phyloP scores from a whole-genome alignment of 2,113 vertebrate species.

The Donacobius atricapilla region DNA sequence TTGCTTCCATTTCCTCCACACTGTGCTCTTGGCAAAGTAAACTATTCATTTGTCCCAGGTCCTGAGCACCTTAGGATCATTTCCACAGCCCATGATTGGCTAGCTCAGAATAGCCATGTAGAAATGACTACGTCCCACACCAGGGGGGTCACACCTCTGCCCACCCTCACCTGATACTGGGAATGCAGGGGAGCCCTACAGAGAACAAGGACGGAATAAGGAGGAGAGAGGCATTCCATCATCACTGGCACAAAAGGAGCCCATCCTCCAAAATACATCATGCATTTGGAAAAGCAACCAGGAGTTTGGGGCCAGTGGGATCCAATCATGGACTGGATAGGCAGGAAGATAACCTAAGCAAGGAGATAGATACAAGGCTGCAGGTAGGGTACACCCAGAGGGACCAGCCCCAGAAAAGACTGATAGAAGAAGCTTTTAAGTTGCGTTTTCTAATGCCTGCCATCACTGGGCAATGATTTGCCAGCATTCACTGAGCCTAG shows the following conservation, averaged over 20 bases:
- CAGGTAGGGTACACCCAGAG: neutral
- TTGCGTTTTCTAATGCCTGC: neutral
- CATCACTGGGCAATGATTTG: neutral
- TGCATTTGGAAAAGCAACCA: accelerated
- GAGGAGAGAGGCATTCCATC: neutral
- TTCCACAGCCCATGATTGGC: neutral
- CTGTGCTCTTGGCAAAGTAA: neutral
- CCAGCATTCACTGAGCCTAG: neutral
- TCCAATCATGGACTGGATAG: neutral
- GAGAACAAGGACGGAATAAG: accelerated
- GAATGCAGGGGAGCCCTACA: neutral
- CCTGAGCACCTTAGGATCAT: neutral
- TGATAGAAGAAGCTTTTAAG: neutral
- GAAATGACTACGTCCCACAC: neutral
- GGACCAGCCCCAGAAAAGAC: neutral
- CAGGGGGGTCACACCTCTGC: neutral
- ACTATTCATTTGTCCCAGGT: neutral
- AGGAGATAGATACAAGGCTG: neutral
- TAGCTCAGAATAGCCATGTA: neutral
- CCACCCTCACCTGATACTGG: accelerated
- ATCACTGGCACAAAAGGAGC: neutral
- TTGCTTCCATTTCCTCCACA: neutral
- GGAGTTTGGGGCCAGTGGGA: neutral
- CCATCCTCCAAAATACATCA: neutral
- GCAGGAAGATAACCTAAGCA: neutral